A percentile compares a stretch with the other conserved stretches of the same genome.
Evolutionary conservation across 2,113 vertebrate genomes (phyloP).

Genomic region (Poeciliopsis occidentalis): DNA sequence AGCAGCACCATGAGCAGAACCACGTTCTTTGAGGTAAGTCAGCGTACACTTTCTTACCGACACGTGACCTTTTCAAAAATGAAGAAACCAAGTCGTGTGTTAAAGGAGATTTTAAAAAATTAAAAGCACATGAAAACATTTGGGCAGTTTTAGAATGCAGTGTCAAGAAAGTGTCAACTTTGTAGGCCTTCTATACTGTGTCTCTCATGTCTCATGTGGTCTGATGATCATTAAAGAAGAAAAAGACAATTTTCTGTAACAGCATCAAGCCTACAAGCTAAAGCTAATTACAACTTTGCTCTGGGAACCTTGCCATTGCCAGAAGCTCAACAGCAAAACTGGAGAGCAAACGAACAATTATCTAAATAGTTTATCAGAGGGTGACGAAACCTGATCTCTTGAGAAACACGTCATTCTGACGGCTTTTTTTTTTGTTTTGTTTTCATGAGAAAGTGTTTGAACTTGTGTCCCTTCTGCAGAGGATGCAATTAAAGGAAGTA

Average conservation of each 20-base stretch:
- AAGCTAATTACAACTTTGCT: constrained; percentile 34
- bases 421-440: neutral
- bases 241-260: constrained; percentile 28
- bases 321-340: constrained; percentile 10
- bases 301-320: constrained; percentile 21
- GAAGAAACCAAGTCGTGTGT: neutral
- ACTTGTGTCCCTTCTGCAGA: neutral
- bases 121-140: neutral
- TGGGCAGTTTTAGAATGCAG: no score
- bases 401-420: neutral
- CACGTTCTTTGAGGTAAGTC: constrained; percentile 79
- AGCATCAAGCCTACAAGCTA: constrained; percentile 31
- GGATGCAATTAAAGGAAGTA: neutral
- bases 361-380: neutral
- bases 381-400: neutral
- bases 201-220: constrained; percentile 5
- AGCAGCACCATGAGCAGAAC: constrained; percentile 68
- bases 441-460: neutral
- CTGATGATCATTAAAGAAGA: constrained; percentile 26
- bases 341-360: constrained; percentile 11
- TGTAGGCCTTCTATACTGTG: neutral
- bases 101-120: neutral
- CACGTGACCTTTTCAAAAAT: neutral
- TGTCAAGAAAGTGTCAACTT: neutral
- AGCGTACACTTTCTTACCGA: neutral